Evolutionary conservation across 2,888 invertebrate species (phyloP).

Genomic region (Epinotia demarniana): DNA sequence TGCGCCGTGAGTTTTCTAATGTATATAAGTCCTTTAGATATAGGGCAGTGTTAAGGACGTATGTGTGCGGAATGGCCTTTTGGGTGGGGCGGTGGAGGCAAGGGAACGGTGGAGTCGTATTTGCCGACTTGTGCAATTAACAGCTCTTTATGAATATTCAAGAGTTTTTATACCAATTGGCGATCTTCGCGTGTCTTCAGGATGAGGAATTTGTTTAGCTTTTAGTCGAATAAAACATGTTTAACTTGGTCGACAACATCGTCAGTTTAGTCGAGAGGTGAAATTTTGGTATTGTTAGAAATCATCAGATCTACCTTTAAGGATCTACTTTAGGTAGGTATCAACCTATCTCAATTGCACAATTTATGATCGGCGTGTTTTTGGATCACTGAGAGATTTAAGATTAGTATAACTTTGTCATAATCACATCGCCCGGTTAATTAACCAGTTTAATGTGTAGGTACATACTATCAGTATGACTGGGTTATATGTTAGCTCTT

Average conservation of each 20-base stretch:
- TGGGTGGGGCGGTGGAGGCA: slow-evolving; percentile 61
- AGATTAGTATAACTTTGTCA: no score
- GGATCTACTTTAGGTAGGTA: not conserved
- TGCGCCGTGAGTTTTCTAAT: not conserved
- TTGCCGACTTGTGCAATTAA: slow-evolving; percentile 84
- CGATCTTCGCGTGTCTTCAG: slow-evolving; percentile 50
- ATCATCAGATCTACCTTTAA: not conserved
- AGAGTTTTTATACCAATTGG: slow-evolving; percentile 80
- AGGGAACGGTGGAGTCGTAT: slow-evolving; percentile 73
- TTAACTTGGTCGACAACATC: not conserved
- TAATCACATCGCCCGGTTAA: no score
- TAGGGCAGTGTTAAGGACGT: not conserved
- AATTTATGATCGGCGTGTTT: no score
- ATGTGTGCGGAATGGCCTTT: slow-evolving; percentile 72
- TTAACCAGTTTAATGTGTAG: no score
- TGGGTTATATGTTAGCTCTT: no score
- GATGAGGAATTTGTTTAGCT: slow-evolving; percentile 7
- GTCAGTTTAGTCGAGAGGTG: not conserved
- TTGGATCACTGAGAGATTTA: no score
- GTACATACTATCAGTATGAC: no score
- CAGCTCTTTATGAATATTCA: slow-evolving; percentile 84
- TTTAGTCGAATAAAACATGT: slow-evolving; percentile 5
- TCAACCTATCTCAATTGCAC: no score
- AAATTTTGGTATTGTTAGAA: not conserved
- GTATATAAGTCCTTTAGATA: not conserved